phyloP scores from a whole-genome alignment of 2,797 vertebrate species.

The Vultur gryphus region DNA sequence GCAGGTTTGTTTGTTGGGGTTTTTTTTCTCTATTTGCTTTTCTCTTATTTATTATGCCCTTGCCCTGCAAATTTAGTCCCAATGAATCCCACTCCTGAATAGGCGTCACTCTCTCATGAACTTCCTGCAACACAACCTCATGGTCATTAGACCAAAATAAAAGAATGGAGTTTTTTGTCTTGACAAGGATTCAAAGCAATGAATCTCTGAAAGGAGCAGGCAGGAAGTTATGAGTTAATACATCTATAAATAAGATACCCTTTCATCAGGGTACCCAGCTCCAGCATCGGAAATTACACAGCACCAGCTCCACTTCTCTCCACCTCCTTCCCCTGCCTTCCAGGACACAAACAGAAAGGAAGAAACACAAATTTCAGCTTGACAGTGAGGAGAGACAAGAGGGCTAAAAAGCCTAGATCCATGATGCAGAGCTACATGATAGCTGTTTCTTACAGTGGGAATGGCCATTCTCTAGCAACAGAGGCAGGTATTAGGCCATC shows the following conservation, averaged over 20 bases:
- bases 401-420: neutral
- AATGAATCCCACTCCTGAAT: neutral
- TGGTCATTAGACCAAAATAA: neutral
- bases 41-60: neutral
- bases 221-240: neutral
- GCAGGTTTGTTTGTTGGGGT: neutral
- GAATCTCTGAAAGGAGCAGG: neutral
- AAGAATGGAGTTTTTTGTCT: neutral
- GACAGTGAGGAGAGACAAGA: neutral
- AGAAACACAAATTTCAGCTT: neutral
- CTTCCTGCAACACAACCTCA: neutral
- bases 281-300: neutral
- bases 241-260: neutral
- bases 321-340: neutral
- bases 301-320: neutral
- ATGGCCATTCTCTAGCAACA: neutral
- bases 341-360: neutral
- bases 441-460: neutral
- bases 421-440: neutral
- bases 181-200: neutral
- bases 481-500: rapidly evolving
- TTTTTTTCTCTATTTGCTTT: neutral
- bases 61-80: neutral
- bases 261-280: neutral
- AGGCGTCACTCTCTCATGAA: neutral